Percentiles rank a stretch among this genome's conserved stretches.
Conservation (phyloP, 2,888 invertebrate species). For the Phengaris alcon region DNA sequence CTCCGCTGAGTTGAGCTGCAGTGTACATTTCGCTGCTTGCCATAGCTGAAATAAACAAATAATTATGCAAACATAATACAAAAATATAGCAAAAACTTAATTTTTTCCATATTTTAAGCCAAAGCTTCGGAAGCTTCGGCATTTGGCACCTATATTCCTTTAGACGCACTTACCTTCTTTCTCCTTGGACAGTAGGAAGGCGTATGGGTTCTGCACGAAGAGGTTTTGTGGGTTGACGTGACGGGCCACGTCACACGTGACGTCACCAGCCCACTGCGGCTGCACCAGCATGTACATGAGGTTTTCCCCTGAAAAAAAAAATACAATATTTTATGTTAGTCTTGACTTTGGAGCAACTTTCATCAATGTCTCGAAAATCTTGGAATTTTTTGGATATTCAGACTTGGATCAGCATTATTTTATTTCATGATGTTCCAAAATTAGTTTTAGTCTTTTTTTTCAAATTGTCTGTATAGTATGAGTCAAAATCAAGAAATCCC, state of each 20-base stretch:
- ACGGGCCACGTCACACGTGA: conserved; percentile 85
- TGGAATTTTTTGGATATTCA: too few relatives aligned
- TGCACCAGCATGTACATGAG: conserved; percentile 90
- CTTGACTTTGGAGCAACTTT: neutral
- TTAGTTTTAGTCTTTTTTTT: too few relatives aligned
- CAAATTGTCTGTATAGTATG: too few relatives aligned
- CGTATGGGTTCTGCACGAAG: conserved; percentile 61
- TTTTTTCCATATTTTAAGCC: neutral
- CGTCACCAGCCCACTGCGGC: conserved; percentile 86
- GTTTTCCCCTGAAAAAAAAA: conserved; percentile 81
- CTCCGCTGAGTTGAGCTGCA: conserved; percentile 50
- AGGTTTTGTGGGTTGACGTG: conserved; percentile 81
- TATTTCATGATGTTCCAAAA: neutral
- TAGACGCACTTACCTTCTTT: conserved; percentile 51
- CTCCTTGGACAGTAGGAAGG: conserved; percentile 59
- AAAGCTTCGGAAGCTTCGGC: too few relatives aligned
- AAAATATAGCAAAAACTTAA: neutral
- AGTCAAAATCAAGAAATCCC: neutral
- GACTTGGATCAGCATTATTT: too few relatives aligned
- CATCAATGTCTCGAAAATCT: too few relatives aligned
- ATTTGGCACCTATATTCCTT: too few relatives aligned
- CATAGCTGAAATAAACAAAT: conserved; percentile 54
- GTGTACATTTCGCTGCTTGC: conserved; percentile 57
- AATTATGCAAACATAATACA: neutral
- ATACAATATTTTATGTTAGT: neutral